Conservation (phyloP, 2,888 invertebrate genomes). For the Halictus quadricinctus region DNA sequence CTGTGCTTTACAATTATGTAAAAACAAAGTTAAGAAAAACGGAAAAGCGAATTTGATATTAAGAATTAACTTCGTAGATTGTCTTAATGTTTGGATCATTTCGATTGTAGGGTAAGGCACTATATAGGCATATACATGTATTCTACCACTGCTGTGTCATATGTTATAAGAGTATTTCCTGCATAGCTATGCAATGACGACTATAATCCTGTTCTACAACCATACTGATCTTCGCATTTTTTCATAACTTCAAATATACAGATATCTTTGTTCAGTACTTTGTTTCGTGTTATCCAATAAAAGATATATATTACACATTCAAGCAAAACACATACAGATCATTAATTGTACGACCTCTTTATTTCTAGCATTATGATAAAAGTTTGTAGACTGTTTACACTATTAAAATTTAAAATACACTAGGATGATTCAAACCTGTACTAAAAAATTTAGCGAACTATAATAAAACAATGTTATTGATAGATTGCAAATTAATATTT, state of each 20-base stretch:
- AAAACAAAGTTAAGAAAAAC: slow-evolving; percentile 26
- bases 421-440: slow-evolving; percentile 30
- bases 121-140: slow-evolving; percentile 65
- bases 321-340: slow-evolving; percentile 55
- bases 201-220: slow-evolving; percentile 57
- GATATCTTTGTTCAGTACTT: slow-evolving; percentile 53
- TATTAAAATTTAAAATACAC: slow-evolving; percentile 22
- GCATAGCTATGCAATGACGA: slow-evolving; percentile 57
- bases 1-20: slow-evolving; percentile 55
- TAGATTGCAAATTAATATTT: slow-evolving; percentile 35
- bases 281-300: slow-evolving; percentile 68
- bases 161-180: slow-evolving; percentile 63
- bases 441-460: slow-evolving; percentile 12
- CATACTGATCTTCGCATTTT: slow-evolving; percentile 61
- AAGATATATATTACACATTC: slow-evolving; percentile 62
- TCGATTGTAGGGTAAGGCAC: slow-evolving; percentile 69
- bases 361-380: slow-evolving; percentile 29
- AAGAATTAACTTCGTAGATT: slow-evolving; percentile 31
- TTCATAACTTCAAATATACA: slow-evolving; percentile 63
- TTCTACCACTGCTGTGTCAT: slow-evolving; percentile 67
- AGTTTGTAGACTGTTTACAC: slow-evolving; percentile 28
- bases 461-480: slow-evolving; percentile 38
- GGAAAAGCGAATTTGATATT: slow-evolving; percentile 39
- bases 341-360: slow-evolving; percentile 48
- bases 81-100: slow-evolving; percentile 69